Conservation (phyloP, 2,113 vertebrate species). For the Pseudopodoces humilis region DNA sequence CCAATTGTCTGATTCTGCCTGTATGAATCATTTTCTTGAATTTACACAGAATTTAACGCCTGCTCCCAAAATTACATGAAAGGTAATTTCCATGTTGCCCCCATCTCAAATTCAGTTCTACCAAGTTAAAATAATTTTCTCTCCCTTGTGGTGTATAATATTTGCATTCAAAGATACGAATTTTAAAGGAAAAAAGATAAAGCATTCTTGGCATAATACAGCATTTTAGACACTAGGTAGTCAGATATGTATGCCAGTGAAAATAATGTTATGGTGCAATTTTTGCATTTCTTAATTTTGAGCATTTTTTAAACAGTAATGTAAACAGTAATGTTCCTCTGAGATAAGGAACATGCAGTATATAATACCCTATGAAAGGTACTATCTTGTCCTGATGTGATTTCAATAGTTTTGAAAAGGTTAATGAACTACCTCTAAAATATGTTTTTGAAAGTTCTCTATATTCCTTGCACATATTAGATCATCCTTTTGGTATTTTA, state of each 20-base stretch:
- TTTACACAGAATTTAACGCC: neutral
- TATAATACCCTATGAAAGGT: neutral
- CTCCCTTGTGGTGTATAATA: neutral
- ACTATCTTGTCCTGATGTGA: neutral
- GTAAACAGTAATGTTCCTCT: neutral
- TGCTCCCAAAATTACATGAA: neutral
- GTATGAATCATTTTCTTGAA: neutral
- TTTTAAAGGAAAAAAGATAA: neutral
- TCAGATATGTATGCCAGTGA: neutral
- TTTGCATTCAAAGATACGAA: neutral
- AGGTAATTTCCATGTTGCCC: neutral
- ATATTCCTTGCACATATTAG: neutral
- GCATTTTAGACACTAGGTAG: neutral
- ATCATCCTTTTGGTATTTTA: conserved; percentile 4
- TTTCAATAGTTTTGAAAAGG: conserved; percentile 6
- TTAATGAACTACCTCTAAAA: conserved; percentile 23
- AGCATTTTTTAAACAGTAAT: neutral
- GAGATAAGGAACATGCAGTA: neutral
- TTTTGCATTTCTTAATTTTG: neutral
- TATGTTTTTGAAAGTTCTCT: neutral
- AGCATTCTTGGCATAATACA: neutral
- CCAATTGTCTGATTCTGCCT: neutral
- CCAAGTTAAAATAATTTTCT: neutral
- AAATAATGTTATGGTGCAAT: neutral
- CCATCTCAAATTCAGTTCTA: neutral